Evolutionary conservation across 2,113 vertebrate species (phyloP), one percentile per base, ranked within the genome.

Genomic region (Pleuronectes platessa): DNA sequence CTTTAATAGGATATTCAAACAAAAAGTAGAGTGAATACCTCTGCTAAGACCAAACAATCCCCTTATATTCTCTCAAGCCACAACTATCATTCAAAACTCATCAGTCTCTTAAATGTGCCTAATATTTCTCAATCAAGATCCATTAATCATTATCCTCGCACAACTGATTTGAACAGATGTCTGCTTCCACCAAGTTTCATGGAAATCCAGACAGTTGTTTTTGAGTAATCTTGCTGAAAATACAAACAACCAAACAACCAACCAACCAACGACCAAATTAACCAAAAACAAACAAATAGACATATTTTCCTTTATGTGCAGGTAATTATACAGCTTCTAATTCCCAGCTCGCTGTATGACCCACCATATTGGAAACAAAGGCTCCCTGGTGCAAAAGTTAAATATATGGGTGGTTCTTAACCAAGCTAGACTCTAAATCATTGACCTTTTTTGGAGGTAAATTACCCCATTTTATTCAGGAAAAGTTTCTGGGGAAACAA

Each of bases 381-480:
- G 14, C n/a, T 51, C 24, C 21, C 13, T 14, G 42, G 67, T 45
- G 35, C 51, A 76, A 66, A 74, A 66, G 17, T 62, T 61, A 74
- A 80, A 83, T 69, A 63, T 49, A 63, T 62, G 42, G 55, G 7
- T 74, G 51, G 9, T 76, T 76, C 73, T 72, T 78, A 65, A 23
- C 61, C 67, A 82, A 88, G 54, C 18, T 15, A 37, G 26, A 58
- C 35, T 81, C 59, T 68, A 69, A 78, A 54, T 82, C 66, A 51
- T 68, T 59, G 47, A 61, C 14, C 35, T 68, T 73, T 27, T 71
- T 71, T 69, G 56, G 55, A 35, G 26, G 70, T 53, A 88, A 83
- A 86, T 85, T 23, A 61, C 59, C 80, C 89, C 74, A 83, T 90
- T 85, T 77, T 82, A 88, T 90, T 88, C 69, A 49, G 42, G 62